Evolutionary conservation across 1,140 invertebrate genomes (phyloP).

Genomic region (Drosophila nigrodunni): DNA sequence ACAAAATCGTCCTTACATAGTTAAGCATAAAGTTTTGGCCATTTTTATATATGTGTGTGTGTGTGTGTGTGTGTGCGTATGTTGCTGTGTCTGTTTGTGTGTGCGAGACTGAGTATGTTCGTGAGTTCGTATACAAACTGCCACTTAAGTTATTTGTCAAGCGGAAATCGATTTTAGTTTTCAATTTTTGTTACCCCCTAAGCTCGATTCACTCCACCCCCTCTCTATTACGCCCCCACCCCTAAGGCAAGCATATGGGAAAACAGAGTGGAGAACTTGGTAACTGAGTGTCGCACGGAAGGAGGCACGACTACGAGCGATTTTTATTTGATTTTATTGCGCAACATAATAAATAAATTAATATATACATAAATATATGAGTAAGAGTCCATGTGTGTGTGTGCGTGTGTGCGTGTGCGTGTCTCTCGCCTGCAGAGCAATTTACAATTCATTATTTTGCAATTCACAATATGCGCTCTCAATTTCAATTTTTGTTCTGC

Average conservation of each 20-base stretch:
- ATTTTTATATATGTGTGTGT: conserved; percentile 2
- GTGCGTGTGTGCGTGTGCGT: conserved; percentile 11
- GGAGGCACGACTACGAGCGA: conserved; percentile 2
- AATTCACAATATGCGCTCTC: conserved; percentile 55
- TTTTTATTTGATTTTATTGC: conserved; percentile 74
- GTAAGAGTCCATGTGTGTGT: neutral
- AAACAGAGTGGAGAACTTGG: neutral
- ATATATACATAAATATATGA: neutral
- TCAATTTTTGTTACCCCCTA: conserved; percentile 32
- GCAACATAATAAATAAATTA: conserved; percentile 54
- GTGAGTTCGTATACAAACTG: conserved; percentile 61
- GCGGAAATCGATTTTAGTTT: conserved; percentile 81
- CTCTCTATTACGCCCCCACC: too few species aligned
- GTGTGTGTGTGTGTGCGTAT: conserved; percentile 12
- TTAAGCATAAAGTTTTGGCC: conserved; percentile 35
- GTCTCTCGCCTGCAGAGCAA: conserved; percentile 42
- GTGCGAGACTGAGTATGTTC: conserved; percentile 16
- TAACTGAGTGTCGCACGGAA: too few species aligned
- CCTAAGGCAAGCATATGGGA: neutral
- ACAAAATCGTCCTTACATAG: conserved; percentile 20
- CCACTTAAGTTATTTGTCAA: conserved; percentile 67
- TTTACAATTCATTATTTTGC: conserved; percentile 75
- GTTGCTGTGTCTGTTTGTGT: conserved; percentile 1
- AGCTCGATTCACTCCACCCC: neutral
- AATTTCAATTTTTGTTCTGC: conserved; percentile 63